Evolutionary conservation across 2,113 vertebrate species (phyloP), one percentile per base, ranked within the genome.

Genomic region (Pedionomus torquatus): DNA sequence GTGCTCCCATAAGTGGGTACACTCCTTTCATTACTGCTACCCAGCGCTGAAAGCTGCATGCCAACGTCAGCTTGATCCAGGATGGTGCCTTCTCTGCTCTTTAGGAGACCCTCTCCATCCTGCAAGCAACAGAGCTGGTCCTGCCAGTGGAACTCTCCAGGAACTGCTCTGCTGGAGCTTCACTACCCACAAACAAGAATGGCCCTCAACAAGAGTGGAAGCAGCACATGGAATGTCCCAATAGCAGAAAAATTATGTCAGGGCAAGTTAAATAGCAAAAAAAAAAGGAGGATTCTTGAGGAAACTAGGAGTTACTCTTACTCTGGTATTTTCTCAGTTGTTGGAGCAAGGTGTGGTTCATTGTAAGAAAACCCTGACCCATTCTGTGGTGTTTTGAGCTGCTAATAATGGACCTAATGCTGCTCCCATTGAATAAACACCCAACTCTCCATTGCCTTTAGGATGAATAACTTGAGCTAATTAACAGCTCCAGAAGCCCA

Each of bases 401-500:
- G 41, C 71, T 63, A n/a, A 60, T 91, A 63, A 74, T 25, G 44
- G 55, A 55, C 57, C 44, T 37, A 48, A 48, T 25, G 55, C 63
- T 86, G 71, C 75, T 74, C 37, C 64, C 58, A 21, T 37, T 78
- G 68, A 81, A 64, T 90, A 44, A 86, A 60, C 26, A 21, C 60
- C 51, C 64, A 74, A 14, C 70, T 61, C 54, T 76, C 66, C 1
- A 0, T 15, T 46, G 37, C 78, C 82, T 87, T 89, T 31, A n/a
- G 71, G 46, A 55, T 39, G 41, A 90, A 92, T 80, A 83, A 81
- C 60, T 54, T 49, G 71, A 81, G 86, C 66, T 81, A 75, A 87
- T 89, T 52, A 79, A 52, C 72, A 69, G 66, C 70, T 52, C 82
- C 35, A 63, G 85, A 26, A 70, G 24, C 68, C 79, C 54, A 20